Percentiles rank a stretch among this genome's conserved stretches.
Evolutionary conservation across 2,888 invertebrate genomes (phyloP).

Genomic region (Argyra leucocephala): DNA sequence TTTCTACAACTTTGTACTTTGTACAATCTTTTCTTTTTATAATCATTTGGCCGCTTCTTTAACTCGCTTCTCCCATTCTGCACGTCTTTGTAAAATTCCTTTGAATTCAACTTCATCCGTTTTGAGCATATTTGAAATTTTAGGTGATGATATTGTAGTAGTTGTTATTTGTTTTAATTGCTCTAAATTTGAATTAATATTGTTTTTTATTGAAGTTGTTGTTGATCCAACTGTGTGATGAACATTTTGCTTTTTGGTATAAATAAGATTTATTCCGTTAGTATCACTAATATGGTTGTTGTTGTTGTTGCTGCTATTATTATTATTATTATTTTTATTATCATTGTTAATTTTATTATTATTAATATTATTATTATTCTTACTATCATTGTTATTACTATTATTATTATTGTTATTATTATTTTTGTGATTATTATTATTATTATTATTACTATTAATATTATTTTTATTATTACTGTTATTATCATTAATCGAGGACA

Average conservation of each 20-base stretch:
- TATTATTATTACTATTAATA: conserved; percentile 28
- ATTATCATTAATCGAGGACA: conserved; percentile 15
- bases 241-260: neutral
- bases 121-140: too few species aligned
- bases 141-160: conserved; percentile 18
- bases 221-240: conserved; percentile 19
- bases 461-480: conserved; percentile 32
- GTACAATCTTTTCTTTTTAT: neutral
- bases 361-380: conserved; percentile 18
- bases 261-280: neutral
- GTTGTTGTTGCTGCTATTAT: conserved; percentile 15
- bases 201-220: conserved; percentile 22
- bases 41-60: conserved; percentile 50
- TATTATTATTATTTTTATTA: conserved; percentile 28
- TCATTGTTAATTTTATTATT: conserved; percentile 27
- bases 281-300: neutral
- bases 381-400: conserved; percentile 25
- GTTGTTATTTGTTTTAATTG: conserved; percentile 19
- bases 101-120: conserved; percentile 46
- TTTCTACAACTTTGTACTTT: too few species aligned
- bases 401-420: conserved; percentile 31
- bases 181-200: conserved; percentile 18
- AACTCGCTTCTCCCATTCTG: conserved; percentile 69
- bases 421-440: conserved; percentile 35
- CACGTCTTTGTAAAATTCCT: conserved; percentile 63